Evolutionary conservation across 64 coral and sea anemone species (phyloP).

Genomic region (Stichodactyla helianthus): DNA sequence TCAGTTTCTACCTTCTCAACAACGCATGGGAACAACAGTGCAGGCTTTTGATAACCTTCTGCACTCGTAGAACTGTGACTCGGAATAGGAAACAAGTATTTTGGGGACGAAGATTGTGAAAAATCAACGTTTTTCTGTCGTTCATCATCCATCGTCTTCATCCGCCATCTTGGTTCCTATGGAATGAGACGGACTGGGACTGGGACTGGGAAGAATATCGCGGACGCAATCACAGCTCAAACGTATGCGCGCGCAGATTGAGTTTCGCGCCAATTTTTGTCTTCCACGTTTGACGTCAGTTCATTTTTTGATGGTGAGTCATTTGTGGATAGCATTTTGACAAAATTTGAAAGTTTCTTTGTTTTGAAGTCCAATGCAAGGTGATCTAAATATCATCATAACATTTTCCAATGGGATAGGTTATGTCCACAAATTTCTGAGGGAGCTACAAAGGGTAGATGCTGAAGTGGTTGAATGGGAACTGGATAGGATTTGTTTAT

Average conservation of each 20-base stretch:
- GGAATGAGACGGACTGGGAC: slow-evolving; percentile 5
- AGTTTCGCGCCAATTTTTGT: neutral
- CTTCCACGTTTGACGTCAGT: neutral
- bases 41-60: neutral
- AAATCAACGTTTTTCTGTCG: neutral
- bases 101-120: neutral
- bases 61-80: neutral
- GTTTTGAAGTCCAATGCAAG: too few species aligned
- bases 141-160: slow-evolving; percentile 15
- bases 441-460: too few species aligned
- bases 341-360: too few species aligned
- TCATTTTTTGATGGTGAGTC: neutral
- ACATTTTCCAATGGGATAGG: too few species aligned
- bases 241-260: neutral
- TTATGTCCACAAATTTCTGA: too few species aligned
- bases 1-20: neutral
- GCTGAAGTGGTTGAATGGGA: too few species aligned
- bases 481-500: too few species aligned
- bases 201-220: neutral
- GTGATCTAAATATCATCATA: too few species aligned
- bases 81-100: neutral
- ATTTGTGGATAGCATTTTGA: neutral
- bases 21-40: neutral
- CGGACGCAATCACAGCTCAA: neutral
- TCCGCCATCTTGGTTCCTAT: slow-evolving; percentile 18